Evolutionary conservation across 2,888 invertebrate species (phyloP).

Genomic region (Orthosia gothica): DNA sequence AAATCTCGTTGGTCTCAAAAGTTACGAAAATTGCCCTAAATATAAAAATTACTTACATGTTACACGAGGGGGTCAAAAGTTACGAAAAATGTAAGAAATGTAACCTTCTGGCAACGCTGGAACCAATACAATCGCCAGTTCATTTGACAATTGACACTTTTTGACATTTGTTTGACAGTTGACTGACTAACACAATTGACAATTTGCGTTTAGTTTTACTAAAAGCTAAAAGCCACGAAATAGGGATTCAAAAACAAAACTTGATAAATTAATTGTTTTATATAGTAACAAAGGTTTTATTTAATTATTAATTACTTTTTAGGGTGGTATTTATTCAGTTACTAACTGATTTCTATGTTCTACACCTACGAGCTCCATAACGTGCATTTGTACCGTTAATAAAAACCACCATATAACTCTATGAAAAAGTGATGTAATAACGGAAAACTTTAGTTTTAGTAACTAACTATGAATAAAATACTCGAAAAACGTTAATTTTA

Average conservation of each 20-base stretch:
- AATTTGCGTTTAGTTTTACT: constrained; percentile 25
- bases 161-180: constrained; percentile 14
- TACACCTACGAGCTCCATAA: background rate
- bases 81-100: too few species aligned
- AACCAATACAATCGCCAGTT: background rate
- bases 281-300: background rate
- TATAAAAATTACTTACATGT: too few species aligned
- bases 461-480: background rate
- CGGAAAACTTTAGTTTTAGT: background rate
- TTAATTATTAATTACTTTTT: background rate
- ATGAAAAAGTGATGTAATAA: constrained; percentile 55
- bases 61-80: too few species aligned
- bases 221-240: background rate
- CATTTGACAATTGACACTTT: background rate
- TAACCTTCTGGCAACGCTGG: too few species aligned
- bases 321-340: background rate
- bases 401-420: constrained; percentile 44
- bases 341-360: too few species aligned
- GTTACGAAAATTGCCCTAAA: too few species aligned
- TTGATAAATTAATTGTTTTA: background rate
- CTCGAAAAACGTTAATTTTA: background rate
- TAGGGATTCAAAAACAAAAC: too few species aligned
- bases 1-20: too few species aligned
- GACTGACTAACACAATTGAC: background rate
- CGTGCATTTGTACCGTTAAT: constrained; percentile 62